A percentile compares a stretch with the other conserved stretches of the same genome.
phyloP scores from a whole-genome alignment of 2,113 vertebrate genomes.

The Ploceus nigricollis region DNA sequence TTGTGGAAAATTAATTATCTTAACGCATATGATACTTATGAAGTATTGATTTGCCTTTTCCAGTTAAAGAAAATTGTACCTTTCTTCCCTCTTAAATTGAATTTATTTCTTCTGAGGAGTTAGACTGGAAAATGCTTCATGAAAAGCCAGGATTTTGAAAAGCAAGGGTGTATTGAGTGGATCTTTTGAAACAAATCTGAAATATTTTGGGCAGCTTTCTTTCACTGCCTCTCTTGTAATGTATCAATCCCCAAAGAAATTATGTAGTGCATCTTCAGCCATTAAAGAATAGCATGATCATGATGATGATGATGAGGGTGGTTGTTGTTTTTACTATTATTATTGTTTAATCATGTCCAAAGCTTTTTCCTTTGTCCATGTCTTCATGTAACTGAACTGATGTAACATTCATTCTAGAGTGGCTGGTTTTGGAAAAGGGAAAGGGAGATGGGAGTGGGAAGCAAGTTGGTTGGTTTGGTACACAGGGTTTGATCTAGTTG shows the following conservation, averaged over 20 bases:
- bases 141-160: slow-evolving; percentile 29
- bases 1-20: slow-evolving; percentile 70
- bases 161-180: neutral
- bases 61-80: slow-evolving; percentile 28
- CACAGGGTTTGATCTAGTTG: rapidly evolving
- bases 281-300: neutral
- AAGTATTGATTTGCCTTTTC: slow-evolving; percentile 61
- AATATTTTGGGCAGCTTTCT: neutral
- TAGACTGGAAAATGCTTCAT: neutral
- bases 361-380: neutral
- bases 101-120: slow-evolving; percentile 38
- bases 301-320: neutral
- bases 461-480: neutral
- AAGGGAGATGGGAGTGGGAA: neutral
- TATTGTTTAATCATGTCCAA: neutral
- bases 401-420: neutral
- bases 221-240: neutral
- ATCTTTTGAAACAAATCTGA: neutral
- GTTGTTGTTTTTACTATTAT: rapidly evolving
- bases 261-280: neutral
- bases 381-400: neutral
- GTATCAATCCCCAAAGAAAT: neutral
- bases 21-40: slow-evolving; percentile 26
- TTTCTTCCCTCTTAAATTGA: slow-evolving; percentile 42
- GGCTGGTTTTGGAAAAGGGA: neutral